A percentile compares a stretch with the other conserved stretches of the same genome.
Evolutionary conservation across 2,888 invertebrate species (phyloP).

Genomic region (Ectemnius continuus): DNA sequence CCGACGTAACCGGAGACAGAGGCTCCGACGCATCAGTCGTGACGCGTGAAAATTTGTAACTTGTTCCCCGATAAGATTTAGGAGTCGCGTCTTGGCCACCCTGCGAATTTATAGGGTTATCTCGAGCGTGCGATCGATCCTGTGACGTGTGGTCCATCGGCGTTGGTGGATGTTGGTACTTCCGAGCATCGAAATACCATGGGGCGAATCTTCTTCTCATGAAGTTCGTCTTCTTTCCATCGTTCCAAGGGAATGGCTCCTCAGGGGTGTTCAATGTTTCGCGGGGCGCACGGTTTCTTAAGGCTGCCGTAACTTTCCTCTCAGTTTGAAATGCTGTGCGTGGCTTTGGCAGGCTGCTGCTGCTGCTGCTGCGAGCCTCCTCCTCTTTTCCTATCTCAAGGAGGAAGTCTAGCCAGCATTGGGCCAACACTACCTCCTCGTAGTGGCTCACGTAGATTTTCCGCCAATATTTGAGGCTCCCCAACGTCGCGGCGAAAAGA

Average conservation of each 20-base stretch:
- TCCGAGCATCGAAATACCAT: too few relatives aligned
- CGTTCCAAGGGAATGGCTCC: too few relatives aligned
- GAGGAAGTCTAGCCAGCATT: constrained; percentile 58
- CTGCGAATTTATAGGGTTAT: too few relatives aligned
- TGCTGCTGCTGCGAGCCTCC: background rate
- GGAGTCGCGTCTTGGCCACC: background rate
- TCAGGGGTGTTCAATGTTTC: too few relatives aligned
- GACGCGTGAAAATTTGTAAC: background rate
- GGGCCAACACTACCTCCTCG: constrained; percentile 56
- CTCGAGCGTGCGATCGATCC: too few relatives aligned
- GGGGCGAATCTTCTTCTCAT: too few relatives aligned
- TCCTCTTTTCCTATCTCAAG: constrained; percentile 13
- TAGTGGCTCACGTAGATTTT: constrained; percentile 54
- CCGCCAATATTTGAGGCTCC: constrained; percentile 51
- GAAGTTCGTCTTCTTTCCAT: too few relatives aligned
- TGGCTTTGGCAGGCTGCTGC: background rate
- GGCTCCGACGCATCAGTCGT: background rate
- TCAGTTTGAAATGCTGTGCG: background rate
- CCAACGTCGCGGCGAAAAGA: constrained; percentile 32
- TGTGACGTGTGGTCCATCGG: too few relatives aligned
- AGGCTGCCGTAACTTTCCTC: too few relatives aligned
- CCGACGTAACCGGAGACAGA: background rate
- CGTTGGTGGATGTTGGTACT: too few relatives aligned
- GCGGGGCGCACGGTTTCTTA: too few relatives aligned
- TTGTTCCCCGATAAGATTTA: background rate